A percentile compares a stretch with the other conserved stretches of the same genome.
Evolutionary conservation across 2,888 invertebrate species (phyloP).

Genomic region (Cacoxenus indagator): DNA sequence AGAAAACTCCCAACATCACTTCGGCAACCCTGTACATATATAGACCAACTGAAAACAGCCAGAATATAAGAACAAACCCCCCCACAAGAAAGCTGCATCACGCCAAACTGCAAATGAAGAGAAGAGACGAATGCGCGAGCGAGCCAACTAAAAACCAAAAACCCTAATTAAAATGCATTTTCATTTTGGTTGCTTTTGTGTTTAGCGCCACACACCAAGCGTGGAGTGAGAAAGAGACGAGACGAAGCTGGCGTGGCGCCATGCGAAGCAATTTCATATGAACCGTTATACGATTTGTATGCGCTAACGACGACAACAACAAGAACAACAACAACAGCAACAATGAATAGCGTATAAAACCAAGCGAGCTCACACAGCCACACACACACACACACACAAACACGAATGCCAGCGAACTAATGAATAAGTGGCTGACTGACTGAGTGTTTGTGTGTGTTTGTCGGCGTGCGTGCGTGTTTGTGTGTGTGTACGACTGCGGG

Average conservation of each 20-base stretch:
- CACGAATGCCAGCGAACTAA: slow-evolving; percentile 20
- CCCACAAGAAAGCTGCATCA: slow-evolving; percentile 22
- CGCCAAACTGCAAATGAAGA: no score
- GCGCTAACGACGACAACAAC: slow-evolving; percentile 4
- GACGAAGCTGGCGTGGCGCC: slow-evolving; percentile 15
- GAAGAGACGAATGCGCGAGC: slow-evolving; percentile 33
- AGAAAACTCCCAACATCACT: no score
- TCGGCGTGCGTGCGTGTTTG: slow-evolving; percentile 33
- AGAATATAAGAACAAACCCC: no score
- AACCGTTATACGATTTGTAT: slow-evolving; percentile 56
- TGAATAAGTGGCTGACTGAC: slow-evolving; percentile 24
- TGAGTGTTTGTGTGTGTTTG: slow-evolving; percentile 28
- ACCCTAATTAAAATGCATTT: slow-evolving; percentile 69
- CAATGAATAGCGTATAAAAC: not conserved
- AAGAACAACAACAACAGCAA: not conserved
- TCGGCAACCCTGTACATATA: slow-evolving; percentile 41
- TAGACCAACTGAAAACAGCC: slow-evolving; percentile 43
- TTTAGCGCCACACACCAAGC: slow-evolving; percentile 1
- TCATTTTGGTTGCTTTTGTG: slow-evolving; percentile 51
- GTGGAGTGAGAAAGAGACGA: not conserved
- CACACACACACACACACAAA: slow-evolving; percentile 24
- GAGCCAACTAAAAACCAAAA: slow-evolving; percentile 54
- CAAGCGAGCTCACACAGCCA: slow-evolving; percentile 19
- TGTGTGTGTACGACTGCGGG: slow-evolving; percentile 61
- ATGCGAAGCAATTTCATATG: slow-evolving; percentile 44